These are phyloP conservation scores for Palythoa grandiflora DNA, from an alignment of 92 coral and sea anemone species.

Conservation along the genomic window DNA sequence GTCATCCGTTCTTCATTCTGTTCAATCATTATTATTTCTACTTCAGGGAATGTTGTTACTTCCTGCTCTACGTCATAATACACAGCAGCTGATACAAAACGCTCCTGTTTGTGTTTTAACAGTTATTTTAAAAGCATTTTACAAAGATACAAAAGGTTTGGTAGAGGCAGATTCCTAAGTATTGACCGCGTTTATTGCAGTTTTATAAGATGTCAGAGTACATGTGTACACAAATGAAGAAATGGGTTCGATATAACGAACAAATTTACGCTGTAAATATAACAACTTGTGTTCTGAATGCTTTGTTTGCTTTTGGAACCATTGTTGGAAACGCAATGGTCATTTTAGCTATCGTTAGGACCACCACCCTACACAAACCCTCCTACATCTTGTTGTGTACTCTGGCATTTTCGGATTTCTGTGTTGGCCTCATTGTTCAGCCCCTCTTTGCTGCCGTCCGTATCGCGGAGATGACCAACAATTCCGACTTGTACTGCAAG, in stretches of 20 bases:
- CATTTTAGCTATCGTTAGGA: slow-evolving; percentile 8
- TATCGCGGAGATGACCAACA: slow-evolving; percentile 22
- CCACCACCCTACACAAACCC: slow-evolving; percentile 40
- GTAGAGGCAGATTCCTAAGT: not conserved
- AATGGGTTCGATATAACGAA: slow-evolving; percentile 19
- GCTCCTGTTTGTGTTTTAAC: too few relatives aligned
- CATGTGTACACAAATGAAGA: slow-evolving; percentile 18
- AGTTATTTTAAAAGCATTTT: too few relatives aligned
- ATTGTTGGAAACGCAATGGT: slow-evolving; percentile 9
- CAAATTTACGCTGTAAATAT: not conserved
- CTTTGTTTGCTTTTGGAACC: slow-evolving; percentile 9
- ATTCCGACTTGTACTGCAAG: slow-evolving; percentile 18
- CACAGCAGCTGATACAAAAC: too few relatives aligned
- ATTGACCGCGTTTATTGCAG: not conserved
- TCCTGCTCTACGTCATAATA: not conserved
- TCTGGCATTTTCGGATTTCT: slow-evolving; percentile 31
- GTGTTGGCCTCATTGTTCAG: slow-evolving; percentile 34
- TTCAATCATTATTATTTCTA: too few relatives aligned
- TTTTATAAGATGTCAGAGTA: slow-evolving; percentile 6
- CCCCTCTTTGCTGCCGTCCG: slow-evolving; percentile 34
- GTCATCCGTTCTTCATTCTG: not conserved
- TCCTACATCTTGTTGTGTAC: slow-evolving; percentile 24
- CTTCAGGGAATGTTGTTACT: not conserved
- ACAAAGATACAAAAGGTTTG: too few relatives aligned
- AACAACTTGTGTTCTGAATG: slow-evolving; percentile 19